phyloP scores from a whole-genome alignment of 2,888 invertebrate species.

The Pardosa pseudoannulata region DNA sequence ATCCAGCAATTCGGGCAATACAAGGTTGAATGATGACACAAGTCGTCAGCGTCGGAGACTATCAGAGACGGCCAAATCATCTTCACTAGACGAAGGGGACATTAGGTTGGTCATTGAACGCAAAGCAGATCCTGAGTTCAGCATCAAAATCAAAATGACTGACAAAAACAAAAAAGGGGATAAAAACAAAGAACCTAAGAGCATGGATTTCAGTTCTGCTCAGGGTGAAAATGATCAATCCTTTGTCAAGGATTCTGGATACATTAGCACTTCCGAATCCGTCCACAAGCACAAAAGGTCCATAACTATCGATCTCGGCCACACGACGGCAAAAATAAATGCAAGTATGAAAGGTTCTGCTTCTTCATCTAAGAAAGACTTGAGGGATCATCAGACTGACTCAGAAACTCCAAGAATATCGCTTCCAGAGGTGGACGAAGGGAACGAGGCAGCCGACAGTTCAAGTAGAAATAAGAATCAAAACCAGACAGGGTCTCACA shows the following conservation, averaged over 20 bases:
- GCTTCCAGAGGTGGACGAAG: background rate
- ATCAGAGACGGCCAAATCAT: slow-evolving; percentile 51
- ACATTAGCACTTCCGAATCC: slow-evolving; percentile 61
- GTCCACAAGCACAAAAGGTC: slow-evolving; percentile 47
- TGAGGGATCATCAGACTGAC: background rate
- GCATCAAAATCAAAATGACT: slow-evolving; percentile 58
- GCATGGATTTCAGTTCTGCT: slow-evolving; percentile 41
- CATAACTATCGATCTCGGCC: slow-evolving; percentile 60
- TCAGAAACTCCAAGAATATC: background rate
- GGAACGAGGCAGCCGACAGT: background rate
- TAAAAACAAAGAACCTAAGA: slow-evolving; percentile 12
- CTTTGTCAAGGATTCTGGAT: slow-evolving; percentile 55
- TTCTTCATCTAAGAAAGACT: background rate
- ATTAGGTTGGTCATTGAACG: slow-evolving; percentile 51
- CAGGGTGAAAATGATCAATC: slow-evolving; percentile 54
- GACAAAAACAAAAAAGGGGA: slow-evolving; percentile 24
- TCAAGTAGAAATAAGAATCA: background rate
- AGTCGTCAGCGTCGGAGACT: background rate
- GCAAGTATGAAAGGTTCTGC: slow-evolving; percentile 41
- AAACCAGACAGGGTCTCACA: background rate
- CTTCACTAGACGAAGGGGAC: slow-evolving; percentile 66
- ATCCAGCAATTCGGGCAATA: background rate
- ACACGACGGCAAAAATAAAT: slow-evolving; percentile 63
- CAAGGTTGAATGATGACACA: background rate
- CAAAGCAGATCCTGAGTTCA: slow-evolving; percentile 51